Evolutionary conservation across 2,888 invertebrate species (phyloP).

Genomic region (Melanophora roralis): DNA sequence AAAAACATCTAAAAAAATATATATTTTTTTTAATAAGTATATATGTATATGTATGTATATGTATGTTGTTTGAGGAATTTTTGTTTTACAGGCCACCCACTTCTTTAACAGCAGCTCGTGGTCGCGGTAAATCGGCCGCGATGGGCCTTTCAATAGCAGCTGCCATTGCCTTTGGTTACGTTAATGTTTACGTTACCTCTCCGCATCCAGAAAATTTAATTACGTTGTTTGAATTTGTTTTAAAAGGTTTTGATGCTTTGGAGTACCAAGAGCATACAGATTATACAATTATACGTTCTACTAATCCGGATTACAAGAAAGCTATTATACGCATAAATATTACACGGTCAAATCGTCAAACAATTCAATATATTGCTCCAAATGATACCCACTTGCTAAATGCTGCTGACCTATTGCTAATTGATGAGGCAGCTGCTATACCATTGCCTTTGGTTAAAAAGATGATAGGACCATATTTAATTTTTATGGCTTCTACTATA

Average conservation of each 20-base stretch:
- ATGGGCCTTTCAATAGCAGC: slow-evolving; percentile 94
- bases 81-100: slow-evolving; percentile 87
- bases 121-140: slow-evolving; percentile 98
- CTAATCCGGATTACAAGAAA: slow-evolving; percentile 97
- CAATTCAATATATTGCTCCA: slow-evolving; percentile 98
- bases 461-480: slow-evolving; percentile 92
- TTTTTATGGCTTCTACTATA: slow-evolving; percentile 97
- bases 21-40: not conserved
- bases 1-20: too few species aligned
- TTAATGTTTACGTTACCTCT: slow-evolving; percentile 97
- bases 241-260: slow-evolving; percentile 95
- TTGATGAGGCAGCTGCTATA: slow-evolving; percentile 99
- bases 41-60: not conserved
- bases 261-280: slow-evolving; percentile 97
- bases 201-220: slow-evolving; percentile 99
- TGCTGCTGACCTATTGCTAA: slow-evolving; percentile 95
- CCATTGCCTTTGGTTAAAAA: slow-evolving; percentile 94
- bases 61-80: too few species aligned
- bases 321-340: slow-evolving; percentile 96
- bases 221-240: slow-evolving; percentile 97
- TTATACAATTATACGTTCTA: slow-evolving; percentile 95
- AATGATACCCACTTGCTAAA: slow-evolving; percentile 91
- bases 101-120: slow-evolving; percentile 96
- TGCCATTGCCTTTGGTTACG: slow-evolving; percentile 87
- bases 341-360: slow-evolving; percentile 93